These are phyloP conservation scores for Anguilla obscura DNA, from an alignment of 2,797 vertebrate genomes.

Conservation along the genomic window DNA sequence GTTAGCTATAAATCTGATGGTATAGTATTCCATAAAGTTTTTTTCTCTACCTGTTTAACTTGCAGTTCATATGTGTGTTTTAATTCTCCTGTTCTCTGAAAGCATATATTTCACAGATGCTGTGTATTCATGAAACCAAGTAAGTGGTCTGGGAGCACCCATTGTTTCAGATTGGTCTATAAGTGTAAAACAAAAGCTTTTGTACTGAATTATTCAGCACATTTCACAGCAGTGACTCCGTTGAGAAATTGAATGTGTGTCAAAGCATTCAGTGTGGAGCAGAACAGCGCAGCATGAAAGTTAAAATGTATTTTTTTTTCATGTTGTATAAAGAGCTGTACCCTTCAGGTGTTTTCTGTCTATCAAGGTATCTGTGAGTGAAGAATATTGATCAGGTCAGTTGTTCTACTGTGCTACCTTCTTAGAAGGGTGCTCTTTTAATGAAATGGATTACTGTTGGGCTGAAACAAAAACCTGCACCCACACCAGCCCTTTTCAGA, in stretches of 20 bases:
- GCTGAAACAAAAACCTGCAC: neutral
- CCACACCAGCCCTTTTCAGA: neutral
- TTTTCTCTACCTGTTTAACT: neutral
- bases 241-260: neutral
- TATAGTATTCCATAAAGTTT: neutral
- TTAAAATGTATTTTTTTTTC: neutral
- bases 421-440: neutral
- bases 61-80: neutral
- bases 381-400: conserved; percentile 1
- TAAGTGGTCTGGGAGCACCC: neutral
- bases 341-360: neutral
- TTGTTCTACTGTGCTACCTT: neutral
- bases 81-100: neutral
- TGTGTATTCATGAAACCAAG: neutral
- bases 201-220: neutral
- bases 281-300: neutral
- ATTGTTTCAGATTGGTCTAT: neutral
- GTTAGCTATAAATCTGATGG: neutral
- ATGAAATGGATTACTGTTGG: conserved; percentile 6
- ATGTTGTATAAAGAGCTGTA: neutral
- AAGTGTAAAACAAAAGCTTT: conserved; percentile 1
- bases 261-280: neutral
- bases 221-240: neutral
- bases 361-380: neutral
- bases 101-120: neutral